Evolutionary conservation across 2,888 invertebrate species (phyloP), one percentile per base, ranked within the genome.

Genomic region (Antheraea yamamai): DNA sequence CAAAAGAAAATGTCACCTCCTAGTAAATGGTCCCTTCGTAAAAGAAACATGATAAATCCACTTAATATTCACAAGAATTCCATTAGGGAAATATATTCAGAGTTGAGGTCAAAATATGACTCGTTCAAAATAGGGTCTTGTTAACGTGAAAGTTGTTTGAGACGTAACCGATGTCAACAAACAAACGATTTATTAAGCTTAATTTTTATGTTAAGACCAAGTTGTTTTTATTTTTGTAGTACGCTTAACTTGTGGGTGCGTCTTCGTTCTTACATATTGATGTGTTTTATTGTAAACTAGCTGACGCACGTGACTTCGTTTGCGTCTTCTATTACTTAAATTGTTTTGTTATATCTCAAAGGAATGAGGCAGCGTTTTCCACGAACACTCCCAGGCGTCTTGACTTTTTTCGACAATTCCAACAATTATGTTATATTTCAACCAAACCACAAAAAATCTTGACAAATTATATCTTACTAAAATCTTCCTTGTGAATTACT

Each of bases 11-110:
- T 30, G 30, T 30, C 26, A 66, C 64, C 30, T 30, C 26, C 26
- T 14, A 66, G 16, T 30, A 66, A 66, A 26, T 30, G 30, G 47
- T 18, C 30, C 14, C 64, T 66, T 30, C 64, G 2, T 66, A 66
- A 30, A 26, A 39, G 35, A 66, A 66, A 66, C 30, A 26, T 30
- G 26, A 66, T 30, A 66, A 66, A 30, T 66, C 64, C 6, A 66
- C 26, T 66, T 66, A 66, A 66, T 66, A 66, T 66, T 66, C 64
- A 66, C 64, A 66, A 66, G 64, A 66, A 66, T 66, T 16, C 16
- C 64, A 66, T 66, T 66, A 66, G 64, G 64, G 26, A 66, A 66
- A 66, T 66, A 66, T 66, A 66, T 66, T 66, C 64, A 66, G 16
- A 66, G 64, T 66, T 66, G 64, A 16, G 64, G 64, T 66, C 64